Percentiles rank a stretch among this genome's conserved stretches.
These are phyloP conservation scores for Plebejus melissa DNA, from an alignment of 2,888 invertebrate genomes.

Conservation along the genomic window DNA sequence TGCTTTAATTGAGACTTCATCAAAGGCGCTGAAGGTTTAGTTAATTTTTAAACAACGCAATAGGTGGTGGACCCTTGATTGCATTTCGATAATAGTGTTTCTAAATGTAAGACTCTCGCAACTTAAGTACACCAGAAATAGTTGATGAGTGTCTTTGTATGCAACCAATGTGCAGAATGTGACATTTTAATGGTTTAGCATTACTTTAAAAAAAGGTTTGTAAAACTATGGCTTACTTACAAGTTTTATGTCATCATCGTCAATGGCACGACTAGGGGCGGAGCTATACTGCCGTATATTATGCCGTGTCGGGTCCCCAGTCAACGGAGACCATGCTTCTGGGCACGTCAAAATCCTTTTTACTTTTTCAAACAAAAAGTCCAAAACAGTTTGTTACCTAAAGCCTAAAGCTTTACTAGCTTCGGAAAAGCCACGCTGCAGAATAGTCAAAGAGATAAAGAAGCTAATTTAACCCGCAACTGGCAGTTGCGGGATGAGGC, in stretches of 20 bases:
- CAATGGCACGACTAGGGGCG: too few relatives aligned
- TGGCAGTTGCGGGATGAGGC: conserved; percentile 38
- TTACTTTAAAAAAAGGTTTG: too few relatives aligned
- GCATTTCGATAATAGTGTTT: background rate
- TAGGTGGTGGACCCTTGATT: background rate
- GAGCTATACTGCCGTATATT: too few relatives aligned
- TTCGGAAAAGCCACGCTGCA: background rate
- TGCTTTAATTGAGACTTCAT: conserved; percentile 58
- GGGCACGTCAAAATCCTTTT: too few relatives aligned
- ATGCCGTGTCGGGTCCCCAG: too few relatives aligned
- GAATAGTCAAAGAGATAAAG: conserved; percentile 10
- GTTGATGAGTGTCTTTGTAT: too few relatives aligned
- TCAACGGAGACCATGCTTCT: too few relatives aligned
- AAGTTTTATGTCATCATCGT: too few relatives aligned
- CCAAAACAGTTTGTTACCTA: background rate
- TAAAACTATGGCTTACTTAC: too few relatives aligned
- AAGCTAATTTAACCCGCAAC: conserved; percentile 19
- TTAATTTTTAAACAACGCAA: background rate
- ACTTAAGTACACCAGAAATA: background rate
- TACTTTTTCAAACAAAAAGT: too few relatives aligned
- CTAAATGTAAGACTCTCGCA: background rate
- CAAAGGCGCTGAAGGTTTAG: conserved; percentile 32
- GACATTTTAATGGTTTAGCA: too few relatives aligned
- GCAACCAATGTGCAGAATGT: too few relatives aligned
- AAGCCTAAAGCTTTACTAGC: background rate